Conservation (phyloP, 2,113 vertebrate genomes). For the Eurypyga helias region DNA sequence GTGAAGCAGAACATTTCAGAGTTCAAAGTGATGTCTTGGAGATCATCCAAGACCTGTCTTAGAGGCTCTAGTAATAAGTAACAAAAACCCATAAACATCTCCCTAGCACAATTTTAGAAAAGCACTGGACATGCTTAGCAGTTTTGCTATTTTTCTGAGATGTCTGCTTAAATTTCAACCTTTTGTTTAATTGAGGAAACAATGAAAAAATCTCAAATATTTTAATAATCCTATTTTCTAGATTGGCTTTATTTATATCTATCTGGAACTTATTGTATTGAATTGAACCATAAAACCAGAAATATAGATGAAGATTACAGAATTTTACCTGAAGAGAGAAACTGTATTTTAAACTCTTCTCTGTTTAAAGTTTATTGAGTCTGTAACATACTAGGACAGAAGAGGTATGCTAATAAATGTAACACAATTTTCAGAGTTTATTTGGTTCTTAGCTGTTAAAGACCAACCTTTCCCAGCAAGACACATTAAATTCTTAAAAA, state of each 20-base stretch:
- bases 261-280: background rate
- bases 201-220: background rate
- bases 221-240: background rate
- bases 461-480: background rate
- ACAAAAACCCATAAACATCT: background rate
- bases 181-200: background rate
- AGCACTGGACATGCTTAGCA: background rate
- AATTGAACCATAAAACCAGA: background rate
- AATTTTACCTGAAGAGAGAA: background rate
- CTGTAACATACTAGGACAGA: rapidly evolving
- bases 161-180: background rate
- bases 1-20: background rate
- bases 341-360: background rate
- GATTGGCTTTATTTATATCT: background rate
- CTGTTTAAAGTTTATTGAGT: background rate
- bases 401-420: background rate
- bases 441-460: background rate
- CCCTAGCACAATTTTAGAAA: background rate
- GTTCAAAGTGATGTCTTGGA: background rate
- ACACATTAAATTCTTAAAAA: background rate
- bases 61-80: background rate
- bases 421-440: background rate
- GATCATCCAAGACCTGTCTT: background rate
- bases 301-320: background rate
- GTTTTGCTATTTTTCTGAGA: background rate